Base-by-base conservation (phyloP, 2,113 vertebrate species). In the Psittacula cyanocephala region DNA sequence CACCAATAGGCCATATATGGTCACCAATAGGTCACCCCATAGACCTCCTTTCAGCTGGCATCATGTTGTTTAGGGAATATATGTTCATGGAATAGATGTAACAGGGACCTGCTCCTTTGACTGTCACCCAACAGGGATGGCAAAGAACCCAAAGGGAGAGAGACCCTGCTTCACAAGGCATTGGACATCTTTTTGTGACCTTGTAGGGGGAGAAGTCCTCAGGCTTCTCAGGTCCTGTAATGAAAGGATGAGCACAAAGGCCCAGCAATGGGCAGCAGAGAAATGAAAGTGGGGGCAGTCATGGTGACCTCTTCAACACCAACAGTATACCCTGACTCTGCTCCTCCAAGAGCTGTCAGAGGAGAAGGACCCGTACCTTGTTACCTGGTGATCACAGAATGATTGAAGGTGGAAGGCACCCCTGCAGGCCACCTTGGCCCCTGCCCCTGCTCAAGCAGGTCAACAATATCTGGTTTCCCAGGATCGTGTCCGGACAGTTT, bases 121-220 rank as follows among this genome's bases (percentile, higher is more conserved):
- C 25, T 3, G 3, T 35, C 49, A 57, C 5, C 3, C 25, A 43
- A 37, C 0, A 2, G 41, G 6, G 17, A 22, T n/a, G 17, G 35
- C 43, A 57, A 65, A 59, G 0, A 2, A 6, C 25, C 14, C 13
- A 35, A 72, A 65, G 13, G 7, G 13, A 41, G 35, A 43, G 27
- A 24, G 8, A 7, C 29, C 7, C 24, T 44, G 5, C 27, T 65
- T 50, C 52, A 33, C 31, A 59, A 33, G 37, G 44, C 14, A 9
- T 22, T 18, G 6, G 8, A 4, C 18, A 8, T 33, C 22, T 49
- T 71, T 43, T 9, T 43, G 47, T 31, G 47, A 11, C 27, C 17
- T 31, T 55, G 29, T 6, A 10, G 2, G 5, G 4, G 9, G 9
- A 29, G 14, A 39, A 70, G 23, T 29, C 29, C 41, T 76, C 25